Evolutionary conservation across 2,113 vertebrate species (phyloP).

Genomic region (Tautogolabrus adspersus): DNA sequence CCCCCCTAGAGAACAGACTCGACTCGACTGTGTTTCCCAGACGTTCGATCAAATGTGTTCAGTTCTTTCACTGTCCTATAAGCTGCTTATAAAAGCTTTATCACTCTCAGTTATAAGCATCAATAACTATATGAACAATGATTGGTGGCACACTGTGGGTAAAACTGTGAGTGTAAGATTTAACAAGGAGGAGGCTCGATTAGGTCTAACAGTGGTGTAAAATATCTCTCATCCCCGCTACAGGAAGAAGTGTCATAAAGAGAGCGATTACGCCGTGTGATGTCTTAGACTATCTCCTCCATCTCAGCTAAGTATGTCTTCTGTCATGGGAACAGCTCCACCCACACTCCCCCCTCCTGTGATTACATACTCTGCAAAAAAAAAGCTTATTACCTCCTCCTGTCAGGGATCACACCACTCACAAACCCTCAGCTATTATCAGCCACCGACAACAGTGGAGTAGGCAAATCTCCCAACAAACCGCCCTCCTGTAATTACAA

Average conservation of each 20-base stretch:
- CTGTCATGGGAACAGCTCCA: constrained; percentile 40
- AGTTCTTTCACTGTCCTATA: not conserved
- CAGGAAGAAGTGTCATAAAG: constrained; percentile 64
- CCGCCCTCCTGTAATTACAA: constrained; percentile 49
- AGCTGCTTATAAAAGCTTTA: not conserved
- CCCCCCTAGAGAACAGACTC: too few species aligned
- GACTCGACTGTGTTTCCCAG: too few species aligned
- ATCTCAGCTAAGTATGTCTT: constrained; percentile 43
- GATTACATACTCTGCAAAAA: constrained; percentile 17
- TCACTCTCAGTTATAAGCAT: not conserved
- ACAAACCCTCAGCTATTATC: constrained; percentile 31
- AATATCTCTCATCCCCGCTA: constrained; percentile 54
- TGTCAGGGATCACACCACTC: constrained; percentile 37
- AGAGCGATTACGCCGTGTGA: constrained; percentile 60
- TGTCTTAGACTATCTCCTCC: constrained; percentile 51
- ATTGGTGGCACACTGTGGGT: not conserved
- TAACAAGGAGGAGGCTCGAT: constrained; percentile 57
- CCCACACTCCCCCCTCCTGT: constrained; percentile 9
- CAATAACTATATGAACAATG: not conserved
- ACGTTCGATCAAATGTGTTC: not conserved
- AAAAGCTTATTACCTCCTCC: constrained; percentile 4
- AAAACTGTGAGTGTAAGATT: constrained; percentile 26
- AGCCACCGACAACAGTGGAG: constrained; percentile 11
- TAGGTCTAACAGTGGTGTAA: constrained; percentile 62
- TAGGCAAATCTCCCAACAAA: constrained; percentile 40